Evolutionary conservation across 2,888 invertebrate genomes (phyloP), one percentile per base, ranked within the genome.

Genomic region (Eristalis tenax): DNA sequence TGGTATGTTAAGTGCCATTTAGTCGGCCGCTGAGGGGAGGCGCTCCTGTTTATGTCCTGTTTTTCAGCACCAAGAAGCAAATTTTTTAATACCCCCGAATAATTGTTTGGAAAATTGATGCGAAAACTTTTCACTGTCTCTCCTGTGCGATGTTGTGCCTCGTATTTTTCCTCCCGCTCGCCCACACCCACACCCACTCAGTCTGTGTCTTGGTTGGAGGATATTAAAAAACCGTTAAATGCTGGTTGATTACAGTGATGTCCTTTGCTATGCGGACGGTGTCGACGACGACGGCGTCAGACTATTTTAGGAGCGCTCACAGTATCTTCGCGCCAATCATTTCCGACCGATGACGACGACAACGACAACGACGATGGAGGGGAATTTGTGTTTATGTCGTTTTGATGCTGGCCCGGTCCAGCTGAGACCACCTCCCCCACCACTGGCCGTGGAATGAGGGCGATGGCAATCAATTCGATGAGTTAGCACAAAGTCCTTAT

Each of bases 171-270:
- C 6, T 10, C 40, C 38, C 4, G 2, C 1, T 10, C 50, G 18
- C n/a, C 5, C 2, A 15, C 18, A 2, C 1, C 8, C 50, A 8
- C 1, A 1, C 18, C 0, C 8, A 4, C 50, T 8, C 40, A 23
- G 8, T 22, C 13, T n/a, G 18, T 23, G 13, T 23, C 15, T 26
- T 8, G 43, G 23, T 3, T 15, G 26, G 26, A 66, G 50, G 70
- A 73, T 80, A 87, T 87, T 80, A 87, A 87, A 87, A 87, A 80
- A 69, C 76, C 87, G 87, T 87, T 76, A 87, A 83, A 87, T 76
- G 73, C 71, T 87, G 32, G 32, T 80, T 83, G 71, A 79, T 83
- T 79, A 63, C 70, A 64, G 23, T 26, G n/a, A 56, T 70, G 63
- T 70, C 68, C 66, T 66, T 59, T 68, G 18, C 40, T 22, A 23